A percentile compares a stretch with the other conserved stretches of the same genome.
These are phyloP conservation scores for Phanerotoma sp. DNA, from an alignment of 2,888 invertebrate species.

Conservation along the genomic window DNA sequence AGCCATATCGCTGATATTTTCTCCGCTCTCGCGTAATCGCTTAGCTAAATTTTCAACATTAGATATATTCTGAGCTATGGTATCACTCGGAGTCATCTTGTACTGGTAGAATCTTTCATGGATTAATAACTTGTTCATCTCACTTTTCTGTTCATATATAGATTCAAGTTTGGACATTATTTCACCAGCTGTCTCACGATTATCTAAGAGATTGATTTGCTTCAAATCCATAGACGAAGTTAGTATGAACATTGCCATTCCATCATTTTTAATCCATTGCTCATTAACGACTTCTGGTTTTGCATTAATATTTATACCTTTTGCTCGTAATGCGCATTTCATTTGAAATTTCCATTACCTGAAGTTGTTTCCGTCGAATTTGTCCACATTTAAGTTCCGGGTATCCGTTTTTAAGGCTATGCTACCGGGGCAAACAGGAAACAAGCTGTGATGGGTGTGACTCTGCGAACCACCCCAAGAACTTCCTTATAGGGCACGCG, in stretches of 20 bases:
- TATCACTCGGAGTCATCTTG: conserved; percentile 31
- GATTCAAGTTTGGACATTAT: conserved; percentile 30
- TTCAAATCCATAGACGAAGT: background rate
- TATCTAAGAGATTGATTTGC: background rate
- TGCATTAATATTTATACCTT: conserved; percentile 5
- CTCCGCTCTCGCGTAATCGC: conserved; percentile 31
- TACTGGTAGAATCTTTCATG: conserved; percentile 32
- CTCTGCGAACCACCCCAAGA: too few relatives aligned
- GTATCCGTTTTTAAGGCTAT: background rate
- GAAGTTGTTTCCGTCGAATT: conserved; percentile 13
- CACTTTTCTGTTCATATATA: conserved; percentile 32
- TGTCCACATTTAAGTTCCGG: background rate
- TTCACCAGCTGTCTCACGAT: conserved; percentile 26
- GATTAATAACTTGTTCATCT: conserved; percentile 27
- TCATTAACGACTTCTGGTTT: background rate
- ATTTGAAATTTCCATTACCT: conserved; percentile 16
- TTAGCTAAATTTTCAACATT: conserved; percentile 41
- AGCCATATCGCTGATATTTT: conserved; percentile 26
- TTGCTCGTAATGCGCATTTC: conserved; percentile 8
- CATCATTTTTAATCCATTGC: conserved; percentile 19
- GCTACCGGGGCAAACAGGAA: too few relatives aligned
- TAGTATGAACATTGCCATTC: conserved; percentile 13
- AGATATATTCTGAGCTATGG: conserved; percentile 39
- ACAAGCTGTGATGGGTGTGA: too few relatives aligned
- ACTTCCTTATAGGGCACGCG: too few relatives aligned